A percentile compares a stretch with the other conserved stretches of the same genome.
Evolutionary conservation across 2,888 invertebrate genomes (phyloP).

Genomic region (Drosophila aldrichi): DNA sequence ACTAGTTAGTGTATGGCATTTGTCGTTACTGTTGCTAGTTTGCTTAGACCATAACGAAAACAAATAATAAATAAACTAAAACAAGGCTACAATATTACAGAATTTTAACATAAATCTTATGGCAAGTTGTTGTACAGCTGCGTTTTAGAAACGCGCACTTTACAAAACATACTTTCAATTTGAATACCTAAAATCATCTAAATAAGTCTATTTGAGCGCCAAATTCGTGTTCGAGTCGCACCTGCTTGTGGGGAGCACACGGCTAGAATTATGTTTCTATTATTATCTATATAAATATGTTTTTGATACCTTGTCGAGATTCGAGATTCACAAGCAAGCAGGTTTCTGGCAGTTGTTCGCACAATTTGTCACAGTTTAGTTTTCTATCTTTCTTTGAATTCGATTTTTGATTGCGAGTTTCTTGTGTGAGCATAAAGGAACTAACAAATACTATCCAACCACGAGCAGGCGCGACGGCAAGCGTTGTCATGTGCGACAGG

Average conservation of each 20-base stretch:
- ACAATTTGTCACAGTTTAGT: conserved; percentile 55
- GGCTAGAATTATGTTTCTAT: conserved; percentile 11
- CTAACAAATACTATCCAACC: conserved; percentile 54
- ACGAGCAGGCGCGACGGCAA: conserved; percentile 65
- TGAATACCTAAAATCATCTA: conserved; percentile 75
- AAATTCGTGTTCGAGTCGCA: conserved; percentile 64
- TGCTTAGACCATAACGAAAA: conserved; percentile 69
- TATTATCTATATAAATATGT: conserved; percentile 8
- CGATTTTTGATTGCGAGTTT: conserved; percentile 32
- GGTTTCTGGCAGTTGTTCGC: conserved; percentile 31
- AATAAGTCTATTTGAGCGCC: conserved; percentile 84
- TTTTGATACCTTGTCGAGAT: conserved; percentile 17
- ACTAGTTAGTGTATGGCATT: conserved; percentile 69
- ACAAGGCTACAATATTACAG: conserved; percentile 38
- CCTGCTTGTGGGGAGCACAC: conserved; percentile 41
- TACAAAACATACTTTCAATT: conserved; percentile 58
- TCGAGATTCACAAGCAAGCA: conserved; percentile 46
- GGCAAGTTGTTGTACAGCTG: conserved; percentile 68
- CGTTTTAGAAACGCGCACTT: conserved; percentile 74
- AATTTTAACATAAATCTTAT: conserved; percentile 68
- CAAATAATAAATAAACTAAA: conserved; percentile 40
- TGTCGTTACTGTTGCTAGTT: conserved; percentile 76
- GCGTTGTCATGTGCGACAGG: conserved; percentile 68
- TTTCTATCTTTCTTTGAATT: conserved; percentile 10
- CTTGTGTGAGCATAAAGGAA: conserved; percentile 58